Evolutionary conservation across 2,888 invertebrate species (phyloP).

Genomic region (Pardosa pseudoannulata): DNA sequence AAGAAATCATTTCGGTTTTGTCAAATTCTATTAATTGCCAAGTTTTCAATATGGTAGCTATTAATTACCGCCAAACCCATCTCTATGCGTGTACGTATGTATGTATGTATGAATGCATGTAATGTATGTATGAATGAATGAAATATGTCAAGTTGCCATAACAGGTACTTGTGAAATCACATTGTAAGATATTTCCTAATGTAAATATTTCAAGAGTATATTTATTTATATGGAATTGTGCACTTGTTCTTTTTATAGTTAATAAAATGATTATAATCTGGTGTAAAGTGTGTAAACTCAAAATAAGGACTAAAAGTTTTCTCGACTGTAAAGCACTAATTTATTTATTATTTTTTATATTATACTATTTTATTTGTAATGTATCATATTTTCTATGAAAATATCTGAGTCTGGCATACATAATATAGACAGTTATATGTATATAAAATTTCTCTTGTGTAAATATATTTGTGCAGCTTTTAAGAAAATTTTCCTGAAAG

Average conservation of each 20-base stretch:
- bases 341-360: conserved; percentile 8
- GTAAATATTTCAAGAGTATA: not conserved
- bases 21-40: too few species aligned
- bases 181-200: not conserved
- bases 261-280: not conserved
- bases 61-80: not conserved
- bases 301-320: not conserved
- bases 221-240: not conserved
- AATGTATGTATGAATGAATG: not conserved
- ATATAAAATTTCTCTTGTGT: not conserved
- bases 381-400: not conserved
- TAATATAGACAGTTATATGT: not conserved
- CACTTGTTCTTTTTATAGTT: not conserved
- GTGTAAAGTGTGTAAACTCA: not conserved
- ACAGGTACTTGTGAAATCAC: not conserved
- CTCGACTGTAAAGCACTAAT: not conserved
- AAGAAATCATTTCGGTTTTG: too few species aligned
- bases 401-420: not conserved
- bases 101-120: too few species aligned
- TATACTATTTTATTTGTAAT: not conserved
- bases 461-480: conserved; percentile 14
- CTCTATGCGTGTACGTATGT: not conserved
- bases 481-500: not conserved
- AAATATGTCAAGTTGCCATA: not conserved
- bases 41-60: not conserved